phyloP scores from a whole-genome alignment of 1,140 invertebrate genomes.

The Ceratosolen solmsi region DNA sequence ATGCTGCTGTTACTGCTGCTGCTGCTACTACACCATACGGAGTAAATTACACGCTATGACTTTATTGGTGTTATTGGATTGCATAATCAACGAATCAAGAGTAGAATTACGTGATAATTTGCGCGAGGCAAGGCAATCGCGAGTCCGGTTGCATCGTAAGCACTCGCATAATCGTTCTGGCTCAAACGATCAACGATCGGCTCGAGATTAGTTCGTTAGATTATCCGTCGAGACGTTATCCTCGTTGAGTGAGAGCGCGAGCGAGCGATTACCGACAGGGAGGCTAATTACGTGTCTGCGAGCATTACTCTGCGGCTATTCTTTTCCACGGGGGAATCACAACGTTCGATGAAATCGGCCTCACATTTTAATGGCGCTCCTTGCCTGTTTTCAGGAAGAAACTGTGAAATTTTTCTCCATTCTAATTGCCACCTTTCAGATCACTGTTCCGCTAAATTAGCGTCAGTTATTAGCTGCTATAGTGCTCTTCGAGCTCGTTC shows the following conservation, averaged over 20 bases:
- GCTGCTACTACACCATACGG: not conserved
- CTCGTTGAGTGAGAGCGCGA: constrained; percentile 6
- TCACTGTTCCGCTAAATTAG: not conserved
- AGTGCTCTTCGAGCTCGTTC: not conserved
- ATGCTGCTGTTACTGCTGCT: not conserved
- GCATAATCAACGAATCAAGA: constrained; percentile 44
- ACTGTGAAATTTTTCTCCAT: constrained; percentile 2
- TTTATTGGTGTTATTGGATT: constrained; percentile 42
- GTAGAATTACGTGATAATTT: constrained; percentile 45
- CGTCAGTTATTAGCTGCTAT: not conserved
- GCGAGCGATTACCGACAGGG: constrained; percentile 25
- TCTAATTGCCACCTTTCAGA: not conserved
- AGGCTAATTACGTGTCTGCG: constrained; percentile 43
- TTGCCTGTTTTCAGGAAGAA: not conserved
- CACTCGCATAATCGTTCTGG: constrained; percentile 37
- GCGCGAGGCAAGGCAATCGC: not conserved
- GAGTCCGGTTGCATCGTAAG: not conserved
- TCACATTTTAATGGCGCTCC: constrained; percentile 3
- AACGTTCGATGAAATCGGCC: constrained; percentile 27
- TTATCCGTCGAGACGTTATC: constrained; percentile 35
- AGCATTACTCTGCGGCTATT: not conserved
- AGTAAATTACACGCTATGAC: constrained; percentile 17
- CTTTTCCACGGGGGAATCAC: constrained; percentile 8
- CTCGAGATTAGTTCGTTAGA: constrained; percentile 44
- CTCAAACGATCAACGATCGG: constrained; percentile 40